Base-by-base conservation (phyloP, 2,888 invertebrate species). In the Pheosia gnoma region DNA sequence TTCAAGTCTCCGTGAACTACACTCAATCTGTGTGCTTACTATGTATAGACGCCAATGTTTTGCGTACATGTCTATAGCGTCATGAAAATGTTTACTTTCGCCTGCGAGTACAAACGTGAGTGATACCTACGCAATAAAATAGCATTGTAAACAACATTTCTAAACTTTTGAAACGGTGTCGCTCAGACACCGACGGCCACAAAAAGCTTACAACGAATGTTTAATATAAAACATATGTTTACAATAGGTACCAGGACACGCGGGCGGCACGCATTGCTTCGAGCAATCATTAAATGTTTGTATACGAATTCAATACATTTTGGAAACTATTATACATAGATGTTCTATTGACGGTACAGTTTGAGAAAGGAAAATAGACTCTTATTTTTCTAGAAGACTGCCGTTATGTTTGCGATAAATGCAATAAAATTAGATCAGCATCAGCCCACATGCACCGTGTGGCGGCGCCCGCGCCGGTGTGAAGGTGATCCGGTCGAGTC, bases 1-100 rank as follows among this genome's bases (percentile, higher is more conserved):
- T 45, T 25, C 45, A 9, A 45, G 10, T 36, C 57, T 57, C 9
- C n/a, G 10, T 43, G 43, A 56, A 41, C 43, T 56, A 39, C 13
- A 56, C 6, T 56, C 38, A 43, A 56, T 13, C n/a, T 8, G 57
- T 57, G 39, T 43, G 57, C 25, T 43, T 13, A 41, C 57, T 13
- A 13, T 43, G 25, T 5, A 57, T 11, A 57, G 43, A 43, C 13
- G 57, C 11, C 25, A 25, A 25, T 25, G 2, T 25, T 25, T 25
- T 25, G 1, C 25, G 25, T 25, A 25, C 25, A 25, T 25, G 25
- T 25, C 2, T 25, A 25, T 47, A 47, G n/a, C n/a, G n/a, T n/a
- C 43, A 8, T 6, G 43, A 8, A 43, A 3, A 43, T 43, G 8
- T 43, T 43, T 43, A 43, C 43, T 43, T 43, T 43, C 43, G 43